Evolutionary conservation across 2,113 vertebrate species (phyloP).

Genomic region (Baryphthengus martii): DNA sequence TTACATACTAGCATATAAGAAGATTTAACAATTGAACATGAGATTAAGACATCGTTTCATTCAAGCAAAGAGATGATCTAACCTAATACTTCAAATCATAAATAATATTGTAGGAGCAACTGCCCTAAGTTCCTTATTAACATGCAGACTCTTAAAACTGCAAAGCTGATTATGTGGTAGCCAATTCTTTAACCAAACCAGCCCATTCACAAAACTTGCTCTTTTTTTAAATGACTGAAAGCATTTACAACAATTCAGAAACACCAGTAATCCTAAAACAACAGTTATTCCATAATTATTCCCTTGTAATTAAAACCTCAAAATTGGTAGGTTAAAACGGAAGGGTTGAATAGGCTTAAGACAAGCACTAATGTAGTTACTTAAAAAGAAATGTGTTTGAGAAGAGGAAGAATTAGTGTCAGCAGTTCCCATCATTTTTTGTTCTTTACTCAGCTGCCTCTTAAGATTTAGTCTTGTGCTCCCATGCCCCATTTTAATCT

Average conservation of each 20-base stretch:
- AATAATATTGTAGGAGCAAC: neutral
- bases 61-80: neutral
- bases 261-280: neutral
- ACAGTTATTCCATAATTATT: neutral
- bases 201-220: neutral
- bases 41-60: neutral
- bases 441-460: neutral
- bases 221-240: neutral
- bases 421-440: neutral
- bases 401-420: neutral
- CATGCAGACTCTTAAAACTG: neutral
- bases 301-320: neutral
- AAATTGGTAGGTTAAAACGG: neutral
- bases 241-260: neutral
- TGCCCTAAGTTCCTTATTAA: neutral
- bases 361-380: neutral
- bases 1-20: neutral
- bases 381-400: neutral
- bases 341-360: neutral
- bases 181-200: neutral
- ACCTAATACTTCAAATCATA: neutral
- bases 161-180: neutral
- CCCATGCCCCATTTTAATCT: neutral
- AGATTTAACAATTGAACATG: neutral
- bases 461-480: neutral